Evolutionary conservation across 2,888 invertebrate species (phyloP), one percentile per base, ranked within the genome.

Genomic region (Conops quadrifasciatus): DNA sequence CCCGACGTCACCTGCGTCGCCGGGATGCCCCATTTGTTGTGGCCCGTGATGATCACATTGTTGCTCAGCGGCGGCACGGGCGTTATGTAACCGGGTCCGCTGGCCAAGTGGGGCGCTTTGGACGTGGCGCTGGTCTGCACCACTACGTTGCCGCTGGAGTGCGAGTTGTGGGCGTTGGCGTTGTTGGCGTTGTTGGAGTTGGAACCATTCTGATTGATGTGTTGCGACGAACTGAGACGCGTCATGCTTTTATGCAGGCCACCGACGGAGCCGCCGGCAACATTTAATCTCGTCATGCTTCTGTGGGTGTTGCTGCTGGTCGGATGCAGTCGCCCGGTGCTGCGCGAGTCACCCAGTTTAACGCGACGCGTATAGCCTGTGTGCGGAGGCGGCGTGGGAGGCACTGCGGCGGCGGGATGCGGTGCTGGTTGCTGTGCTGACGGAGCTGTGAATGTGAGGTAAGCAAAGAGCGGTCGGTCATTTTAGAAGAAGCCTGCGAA

Each of bases 221-320:
- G 91, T 81, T 93, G 92, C 53, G 93, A 93, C 16, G 92, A 92
- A 73, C 93, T 93, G 73, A 94, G 83, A 51, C 93, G 89, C 11
- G 93, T 93, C 93, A 94, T 93, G 82, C 93, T 93, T 83, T 93
- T 93, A 82, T 93, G 93, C 4, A 93, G 87, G 0, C 93, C 93
- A 11, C 92, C 92, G 16, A 93, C 91, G 0, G 92, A 92, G 19
- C 92, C 92, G 49, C 91, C 91, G 71, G 91, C 91, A 71, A 92
- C 90, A 83, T 93, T 93, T 21, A 94, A 88, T 58, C 93, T 87
- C 0, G 93, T 93, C 91, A 93, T 93, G 83, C 93, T 93, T 72
- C 93, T 87, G 80, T 92, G 92, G 5, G 92, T 91, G 79, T 91
- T 91, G 11, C 91, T 90, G 13, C 91, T 90, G 19, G 91, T 89